Base-by-base conservation (phyloP, 1,140 invertebrate species). In the Ditylenchus dipsaci region DNA sequence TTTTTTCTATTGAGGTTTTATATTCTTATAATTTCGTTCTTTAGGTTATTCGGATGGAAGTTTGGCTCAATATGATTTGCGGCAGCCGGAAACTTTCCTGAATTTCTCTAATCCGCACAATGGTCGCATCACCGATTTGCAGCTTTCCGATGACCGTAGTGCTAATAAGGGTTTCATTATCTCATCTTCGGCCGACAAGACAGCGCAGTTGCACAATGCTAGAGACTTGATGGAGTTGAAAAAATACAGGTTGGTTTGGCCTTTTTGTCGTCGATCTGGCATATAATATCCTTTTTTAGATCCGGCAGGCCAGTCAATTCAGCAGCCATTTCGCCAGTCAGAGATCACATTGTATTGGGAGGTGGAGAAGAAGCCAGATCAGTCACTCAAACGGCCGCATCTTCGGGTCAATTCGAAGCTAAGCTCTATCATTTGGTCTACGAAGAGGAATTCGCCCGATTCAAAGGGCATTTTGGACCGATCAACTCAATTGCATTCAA, bases 401-500 rank as follows among this genome's bases (percentile, higher is more conserved):
- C 91, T 76, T 88, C 91, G 66, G 96, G 95, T 27, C 97, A 98
- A 86, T 99, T 98, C 82, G 95, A 98, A 84, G 93, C 95, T 1
- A 87, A 94, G 58, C 95, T 99, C 84, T 99, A 91, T 88, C 95
- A 98, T 85, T 84, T 97, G 56, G 90, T 99, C n/a, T 98, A 96
- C 84, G 95, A 98, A 86, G 95, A 99, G 85, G 96, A 99, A 85
- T 98, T 99, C 85, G 95, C 90, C 0, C 86, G 94, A 64, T 89
- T 99, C 0, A 98, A 98, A 84, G 77, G 75, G 59, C 96, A 99
- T 86, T 99, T 99, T 83, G 96, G 96, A 77, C 96, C 96, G 0
- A 98, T 99, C 77, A 99, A 99, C 87, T 93, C 91, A 84, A 88
- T 98, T 63, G 91, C 91, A 56, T 98, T 97, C 85, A 93, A 97